Base-by-base conservation (phyloP, 2,113 vertebrate genomes). In the Pyxicephalus adspersus region DNA sequence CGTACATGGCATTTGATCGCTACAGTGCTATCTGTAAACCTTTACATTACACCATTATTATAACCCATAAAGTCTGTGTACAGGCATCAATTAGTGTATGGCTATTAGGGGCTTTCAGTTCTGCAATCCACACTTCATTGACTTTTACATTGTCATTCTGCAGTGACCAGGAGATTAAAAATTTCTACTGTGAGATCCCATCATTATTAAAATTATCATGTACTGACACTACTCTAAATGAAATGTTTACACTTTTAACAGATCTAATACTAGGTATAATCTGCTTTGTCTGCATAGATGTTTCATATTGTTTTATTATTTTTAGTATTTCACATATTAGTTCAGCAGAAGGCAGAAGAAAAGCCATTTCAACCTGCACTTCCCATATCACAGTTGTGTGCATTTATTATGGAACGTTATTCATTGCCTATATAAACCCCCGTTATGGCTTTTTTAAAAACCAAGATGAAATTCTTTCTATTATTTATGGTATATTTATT, bases 131-230 rank as follows among this genome's bases (percentile, higher is more conserved):
- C 60, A 61, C 72, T 60, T 75, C 72, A 23, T 0, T 38, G 31
- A 75, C 72, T 5, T 75, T 75, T 17, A 61, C 29, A 45, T 4
- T 88, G 3, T 85, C 81, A 11, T 89, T 86, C 11, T 89, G 89
- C 29, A 75, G 50, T 16, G 84, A 84, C 3, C 85, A 85, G 3
- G 5, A 76, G 19, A 73, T 90, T 55, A 85, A 85, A 17, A 85
- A 88, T 72, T 89, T 88, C 73, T 90, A 87, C 1, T 89, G 85
- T 8, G 86, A 90, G 20, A 74, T 84, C 61, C 85, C 86, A 63
- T 83, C 86, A 6, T 86, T 88, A 3, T 73, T 90, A 6, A 84
- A 85, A 64, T 75, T 88, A 1, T 64, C 85, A 0, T 83, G 72
- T 17, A 86, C 87, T 0, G 84, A 88, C 50, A 87, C 83, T 5